phyloP scores from a whole-genome alignment of 2,113 vertebrate genomes.

The Hippopotamus amphibius region DNA sequence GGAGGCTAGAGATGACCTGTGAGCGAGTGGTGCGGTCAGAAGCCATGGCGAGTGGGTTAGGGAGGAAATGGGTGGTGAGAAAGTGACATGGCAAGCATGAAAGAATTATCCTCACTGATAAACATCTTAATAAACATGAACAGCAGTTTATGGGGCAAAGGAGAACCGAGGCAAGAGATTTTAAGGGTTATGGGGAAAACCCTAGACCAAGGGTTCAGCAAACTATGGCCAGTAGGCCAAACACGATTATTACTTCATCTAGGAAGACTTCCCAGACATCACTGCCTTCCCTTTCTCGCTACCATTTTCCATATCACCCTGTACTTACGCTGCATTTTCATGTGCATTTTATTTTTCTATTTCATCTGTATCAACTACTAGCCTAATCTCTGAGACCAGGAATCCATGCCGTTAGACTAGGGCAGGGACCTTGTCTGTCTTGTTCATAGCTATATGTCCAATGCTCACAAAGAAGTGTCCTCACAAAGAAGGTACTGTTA shows the following conservation, averaged over 20 bases:
- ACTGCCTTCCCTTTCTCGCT: not conserved
- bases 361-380: not conserved
- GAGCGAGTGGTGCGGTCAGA: not conserved
- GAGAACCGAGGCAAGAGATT: not conserved
- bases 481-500: not conserved
- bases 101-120: not conserved
- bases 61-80: not conserved
- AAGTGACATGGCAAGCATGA: not conserved
- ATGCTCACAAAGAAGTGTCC: not conserved
- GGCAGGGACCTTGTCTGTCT: not conserved
- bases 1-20: not conserved
- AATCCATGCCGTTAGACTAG: not conserved
- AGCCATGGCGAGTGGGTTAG: not conserved
- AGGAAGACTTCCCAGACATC: not conserved
- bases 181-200: not conserved
- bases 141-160: not conserved
- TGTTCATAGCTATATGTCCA: not conserved
- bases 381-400: not conserved
- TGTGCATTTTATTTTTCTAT: not conserved
- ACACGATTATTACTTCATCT: not conserved
- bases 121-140: not conserved
- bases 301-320: not conserved
- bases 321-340: not conserved
- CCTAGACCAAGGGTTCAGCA: not conserved
- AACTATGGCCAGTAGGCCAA: not conserved